These are phyloP conservation scores for Leptodactylus fallax DNA, from an alignment of 2,797 vertebrate species.

Conservation along the genomic window DNA sequence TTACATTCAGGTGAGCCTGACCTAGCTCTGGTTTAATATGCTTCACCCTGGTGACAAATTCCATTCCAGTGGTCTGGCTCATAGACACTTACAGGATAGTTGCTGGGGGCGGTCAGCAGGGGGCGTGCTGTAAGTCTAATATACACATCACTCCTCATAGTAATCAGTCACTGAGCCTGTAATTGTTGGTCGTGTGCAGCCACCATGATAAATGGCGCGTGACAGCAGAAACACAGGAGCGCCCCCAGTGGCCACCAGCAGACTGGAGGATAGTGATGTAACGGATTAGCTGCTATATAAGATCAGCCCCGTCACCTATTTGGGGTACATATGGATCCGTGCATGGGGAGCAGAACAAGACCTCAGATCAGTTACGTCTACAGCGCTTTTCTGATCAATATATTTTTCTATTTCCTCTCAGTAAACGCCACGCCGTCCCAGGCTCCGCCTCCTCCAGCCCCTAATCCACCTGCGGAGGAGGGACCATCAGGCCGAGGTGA, in stretches of 20 bases:
- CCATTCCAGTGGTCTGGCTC: no score
- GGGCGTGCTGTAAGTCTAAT: background rate
- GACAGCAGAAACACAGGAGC: background rate
- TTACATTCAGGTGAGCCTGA: no score
- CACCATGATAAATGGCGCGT: constrained; percentile 5
- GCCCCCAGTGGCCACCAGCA: no score
- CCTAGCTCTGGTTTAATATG: no score
- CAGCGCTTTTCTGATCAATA: background rate
- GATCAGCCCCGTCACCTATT: no score
- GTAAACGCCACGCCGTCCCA: constrained; percentile 12
- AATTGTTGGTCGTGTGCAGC: constrained; percentile 21
- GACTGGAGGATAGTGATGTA: no score
- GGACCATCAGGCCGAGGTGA: background rate
- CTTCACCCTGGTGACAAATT: no score
- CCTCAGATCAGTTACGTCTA: no score
- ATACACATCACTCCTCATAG: background rate
- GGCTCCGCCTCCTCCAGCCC: background rate
- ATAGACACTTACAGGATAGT: background rate
- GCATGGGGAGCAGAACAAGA: no score
- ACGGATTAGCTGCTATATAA: no score
- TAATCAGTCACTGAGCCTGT: background rate
- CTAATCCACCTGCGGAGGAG: constrained; percentile 50
- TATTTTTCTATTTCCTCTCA: background rate
- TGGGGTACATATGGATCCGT: no score
- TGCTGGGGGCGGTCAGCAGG: background rate